These are phyloP conservation scores for Megathymus violae DNA, from an alignment of 1,140 invertebrate species.

Conservation along the genomic window DNA sequence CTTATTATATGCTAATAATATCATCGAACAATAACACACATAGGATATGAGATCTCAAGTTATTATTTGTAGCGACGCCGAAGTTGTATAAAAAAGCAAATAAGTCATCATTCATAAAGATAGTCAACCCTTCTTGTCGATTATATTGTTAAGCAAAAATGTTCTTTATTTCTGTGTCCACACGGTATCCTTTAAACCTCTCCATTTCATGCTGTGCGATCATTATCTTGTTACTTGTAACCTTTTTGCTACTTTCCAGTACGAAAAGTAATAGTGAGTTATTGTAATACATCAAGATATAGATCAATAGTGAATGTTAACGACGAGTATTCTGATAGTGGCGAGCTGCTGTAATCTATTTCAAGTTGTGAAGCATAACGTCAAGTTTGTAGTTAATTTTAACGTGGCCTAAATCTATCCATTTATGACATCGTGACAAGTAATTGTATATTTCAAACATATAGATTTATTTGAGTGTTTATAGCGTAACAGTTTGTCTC, in stretches of 20 bases:
- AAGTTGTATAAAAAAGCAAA: conserved; percentile 24
- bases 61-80: conserved; percentile 22
- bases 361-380: no score
- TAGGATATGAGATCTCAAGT: background rate
- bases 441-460: no score
- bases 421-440: no score
- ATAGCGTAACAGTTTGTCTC: no score
- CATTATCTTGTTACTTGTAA: conserved; percentile 26
- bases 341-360: no score
- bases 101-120: conserved; percentile 30
- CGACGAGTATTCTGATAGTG: background rate
- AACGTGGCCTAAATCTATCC: no score
- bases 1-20: background rate
- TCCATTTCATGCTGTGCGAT: conserved; percentile 9
- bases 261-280: conserved; percentile 22
- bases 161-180: background rate
- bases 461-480: no score
- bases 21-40: background rate
- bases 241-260: conserved; percentile 29
- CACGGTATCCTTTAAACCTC: conserved; percentile 4
- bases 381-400: no score
- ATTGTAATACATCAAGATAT: conserved; percentile 20
- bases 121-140: conserved; percentile 22
- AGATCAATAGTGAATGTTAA: conserved; percentile 16
- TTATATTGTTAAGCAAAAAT: conserved; percentile 1